Evolutionary conservation across 1,140 invertebrate species (phyloP).

Genomic region (Tribolium madens): DNA sequence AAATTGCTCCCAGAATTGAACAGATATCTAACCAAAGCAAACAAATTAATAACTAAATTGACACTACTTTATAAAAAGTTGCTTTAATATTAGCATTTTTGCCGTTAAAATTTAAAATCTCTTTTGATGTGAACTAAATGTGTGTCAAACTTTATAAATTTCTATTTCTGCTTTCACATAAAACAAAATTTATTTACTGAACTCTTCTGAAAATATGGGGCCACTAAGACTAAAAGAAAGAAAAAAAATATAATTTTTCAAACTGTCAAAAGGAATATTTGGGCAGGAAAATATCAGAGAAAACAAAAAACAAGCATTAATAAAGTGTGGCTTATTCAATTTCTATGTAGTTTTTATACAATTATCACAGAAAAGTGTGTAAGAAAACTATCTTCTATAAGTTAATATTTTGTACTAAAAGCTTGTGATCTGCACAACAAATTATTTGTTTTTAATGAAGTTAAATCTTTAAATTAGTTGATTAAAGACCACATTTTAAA

Average conservation of each 20-base stretch:
- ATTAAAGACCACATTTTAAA: not conserved
- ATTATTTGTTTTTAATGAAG: not conserved
- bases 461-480: not conserved
- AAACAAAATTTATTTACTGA: not conserved
- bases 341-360: not conserved
- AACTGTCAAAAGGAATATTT: slow-evolving; percentile 8
- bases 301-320: slow-evolving; percentile 12
- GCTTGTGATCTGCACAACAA: not conserved
- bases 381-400: not conserved
- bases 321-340: not conserved
- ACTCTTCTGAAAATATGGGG: not conserved
- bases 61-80: no score
- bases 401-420: not conserved
- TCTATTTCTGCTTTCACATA: not conserved
- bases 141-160: not conserved
- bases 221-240: slow-evolving; percentile 4
- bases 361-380: not conserved
- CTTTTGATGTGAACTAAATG: no score
- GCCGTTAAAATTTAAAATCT: no score
- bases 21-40: no score
- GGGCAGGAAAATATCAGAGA: not conserved
- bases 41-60: no score
- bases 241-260: slow-evolving; percentile 26
- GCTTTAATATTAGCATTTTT: no score
- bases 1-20: no score